These are phyloP conservation scores for Apis dorsata DNA, from an alignment of 1,140 invertebrate species.

Conservation along the genomic window DNA sequence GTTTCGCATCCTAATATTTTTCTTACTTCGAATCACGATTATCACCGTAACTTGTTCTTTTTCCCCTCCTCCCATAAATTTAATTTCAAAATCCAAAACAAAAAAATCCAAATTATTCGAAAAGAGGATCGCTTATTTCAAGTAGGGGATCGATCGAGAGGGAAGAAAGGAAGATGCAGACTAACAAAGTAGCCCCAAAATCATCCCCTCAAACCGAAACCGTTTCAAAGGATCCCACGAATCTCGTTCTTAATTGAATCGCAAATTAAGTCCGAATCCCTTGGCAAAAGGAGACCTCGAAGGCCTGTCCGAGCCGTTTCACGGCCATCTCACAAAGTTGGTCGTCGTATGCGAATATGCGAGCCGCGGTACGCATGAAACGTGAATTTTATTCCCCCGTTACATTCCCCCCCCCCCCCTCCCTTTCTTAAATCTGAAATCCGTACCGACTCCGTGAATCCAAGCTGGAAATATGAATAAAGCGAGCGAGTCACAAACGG, in stretches of 20 bases:
- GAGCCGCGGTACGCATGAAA: not conserved
- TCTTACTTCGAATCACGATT: no score
- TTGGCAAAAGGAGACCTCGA: not conserved
- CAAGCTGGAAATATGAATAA: constrained; percentile 23
- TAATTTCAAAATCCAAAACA: no score
- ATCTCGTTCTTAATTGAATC: constrained; percentile 30
- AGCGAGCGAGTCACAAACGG: not conserved
- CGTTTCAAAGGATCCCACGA: not conserved
- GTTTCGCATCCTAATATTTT: no score
- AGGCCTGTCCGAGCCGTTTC: not conserved
- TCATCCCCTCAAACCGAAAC: not conserved
- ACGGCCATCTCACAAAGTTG: not conserved
- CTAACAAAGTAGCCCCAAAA: not conserved
- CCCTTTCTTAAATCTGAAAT: not conserved
- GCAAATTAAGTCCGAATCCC: constrained; percentile 14
- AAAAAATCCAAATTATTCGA: no score
- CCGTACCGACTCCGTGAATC: not conserved
- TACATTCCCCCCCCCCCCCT: no score
- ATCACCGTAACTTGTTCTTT: no score
- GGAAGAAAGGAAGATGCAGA: not conserved
- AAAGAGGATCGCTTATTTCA: not conserved
- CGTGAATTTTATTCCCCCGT: constrained; percentile 24
- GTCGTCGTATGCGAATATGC: not conserved
- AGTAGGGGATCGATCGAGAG: not conserved
- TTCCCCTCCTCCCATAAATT: no score